phyloP scores from a whole-genome alignment of 2,888 invertebrate genomes.

The Girardia tigrina region DNA sequence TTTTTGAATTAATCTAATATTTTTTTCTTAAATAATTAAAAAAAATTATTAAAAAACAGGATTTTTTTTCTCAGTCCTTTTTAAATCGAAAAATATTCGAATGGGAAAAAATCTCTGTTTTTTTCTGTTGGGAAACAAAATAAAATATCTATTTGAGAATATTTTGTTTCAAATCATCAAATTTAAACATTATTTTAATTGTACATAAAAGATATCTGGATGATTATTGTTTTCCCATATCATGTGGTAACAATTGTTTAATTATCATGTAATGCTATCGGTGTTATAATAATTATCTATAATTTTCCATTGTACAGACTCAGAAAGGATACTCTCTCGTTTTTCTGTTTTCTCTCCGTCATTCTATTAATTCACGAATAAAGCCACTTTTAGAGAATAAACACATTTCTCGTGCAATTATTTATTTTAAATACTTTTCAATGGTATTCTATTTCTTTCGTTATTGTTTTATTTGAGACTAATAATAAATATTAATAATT shows the following conservation, averaged over 20 bases:
- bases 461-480: slow-evolving; percentile 19
- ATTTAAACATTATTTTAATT: no score
- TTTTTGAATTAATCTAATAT: no score
- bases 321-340: slow-evolving; percentile 11
- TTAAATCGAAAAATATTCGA: no score
- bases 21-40: no score
- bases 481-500: slow-evolving; percentile 16
- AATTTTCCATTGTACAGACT: slow-evolving; percentile 21
- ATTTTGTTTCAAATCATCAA: no score
- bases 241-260: slow-evolving; percentile 17
- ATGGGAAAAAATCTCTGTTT: no score
- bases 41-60: no score
- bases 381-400: background rate
- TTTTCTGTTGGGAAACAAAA: no score
- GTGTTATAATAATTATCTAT: slow-evolving; percentile 17
- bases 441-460: slow-evolving; percentile 20
- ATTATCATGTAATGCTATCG: slow-evolving; percentile 20
- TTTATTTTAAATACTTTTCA: slow-evolving; percentile 19
- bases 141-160: no score
- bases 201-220: no score
- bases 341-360: slow-evolving; percentile 23
- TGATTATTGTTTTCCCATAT: no score
- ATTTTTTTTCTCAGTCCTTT: no score
- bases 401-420: slow-evolving; percentile 15
- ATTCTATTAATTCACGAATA: slow-evolving; percentile 20